Evolutionary conservation across 2,888 invertebrate genomes (phyloP).

Genomic region (Athrips mouffetella): DNA sequence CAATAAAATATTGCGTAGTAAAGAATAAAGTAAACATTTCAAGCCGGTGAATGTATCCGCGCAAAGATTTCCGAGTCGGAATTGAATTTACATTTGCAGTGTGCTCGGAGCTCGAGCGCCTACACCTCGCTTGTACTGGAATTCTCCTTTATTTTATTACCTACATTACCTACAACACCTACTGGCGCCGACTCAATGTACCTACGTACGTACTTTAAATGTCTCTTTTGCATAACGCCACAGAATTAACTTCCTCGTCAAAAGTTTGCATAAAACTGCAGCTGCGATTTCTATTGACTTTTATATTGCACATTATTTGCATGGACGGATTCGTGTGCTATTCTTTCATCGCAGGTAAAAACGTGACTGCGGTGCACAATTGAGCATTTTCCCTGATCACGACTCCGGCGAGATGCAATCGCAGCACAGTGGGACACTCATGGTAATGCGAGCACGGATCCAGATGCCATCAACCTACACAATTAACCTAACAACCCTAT

Average conservation of each 20-base stretch:
- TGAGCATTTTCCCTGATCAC: conserved; percentile 58
- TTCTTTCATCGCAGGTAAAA: conserved; percentile 46
- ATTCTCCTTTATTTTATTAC: conserved; percentile 47
- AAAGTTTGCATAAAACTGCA: conserved; percentile 36
- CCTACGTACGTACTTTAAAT: conserved; percentile 14
- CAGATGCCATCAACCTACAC: conserved; percentile 35
- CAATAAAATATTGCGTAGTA: conserved; percentile 34
- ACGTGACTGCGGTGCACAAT: conserved; percentile 58
- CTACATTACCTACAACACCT: conserved; percentile 29
- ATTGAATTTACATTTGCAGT: conserved; percentile 52
- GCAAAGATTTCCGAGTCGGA: conserved; percentile 49
- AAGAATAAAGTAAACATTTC: conserved; percentile 48
- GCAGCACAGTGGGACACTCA: conserved; percentile 40
- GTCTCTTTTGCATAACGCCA: background rate
- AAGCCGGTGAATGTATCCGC: conserved; percentile 41
- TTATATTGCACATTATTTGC: conserved; percentile 58
- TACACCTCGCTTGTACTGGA: conserved; percentile 46
- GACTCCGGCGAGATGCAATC: conserved; percentile 56
- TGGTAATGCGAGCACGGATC: conserved; percentile 39
- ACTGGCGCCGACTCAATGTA: conserved; percentile 21
- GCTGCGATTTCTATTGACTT: conserved; percentile 41
- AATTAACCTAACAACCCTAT: conserved; percentile 59
- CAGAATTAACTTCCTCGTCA: background rate
- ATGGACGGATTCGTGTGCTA: conserved; percentile 43
- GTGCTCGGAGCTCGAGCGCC: conserved; percentile 36